Evolutionary conservation across 2,888 invertebrate species (phyloP).

Genomic region (Orgyia antiqua): DNA sequence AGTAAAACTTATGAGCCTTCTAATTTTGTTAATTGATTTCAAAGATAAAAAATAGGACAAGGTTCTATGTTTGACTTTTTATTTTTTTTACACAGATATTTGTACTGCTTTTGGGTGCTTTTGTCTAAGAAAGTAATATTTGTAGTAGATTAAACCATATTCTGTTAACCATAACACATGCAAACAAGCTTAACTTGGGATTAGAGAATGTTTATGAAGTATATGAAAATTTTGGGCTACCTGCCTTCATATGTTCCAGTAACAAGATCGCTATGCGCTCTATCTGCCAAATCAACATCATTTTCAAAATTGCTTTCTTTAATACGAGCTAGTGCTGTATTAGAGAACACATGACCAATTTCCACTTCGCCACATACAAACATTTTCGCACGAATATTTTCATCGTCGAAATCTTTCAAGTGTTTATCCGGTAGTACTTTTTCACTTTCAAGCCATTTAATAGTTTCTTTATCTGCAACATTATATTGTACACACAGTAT

Average conservation of each 20-base stretch:
- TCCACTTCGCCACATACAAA: conserved; percentile 59
- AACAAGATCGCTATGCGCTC: conserved; percentile 84
- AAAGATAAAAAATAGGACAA: too few species aligned
- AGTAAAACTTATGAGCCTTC: too few species aligned
- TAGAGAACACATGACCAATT: conserved; percentile 66
- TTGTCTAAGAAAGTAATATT: too few species aligned
- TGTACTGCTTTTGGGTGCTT: too few species aligned
- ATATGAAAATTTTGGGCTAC: too few species aligned
- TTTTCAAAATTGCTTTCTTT: conserved; percentile 45
- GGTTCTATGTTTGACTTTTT: too few species aligned
- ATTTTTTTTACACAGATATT: too few species aligned
- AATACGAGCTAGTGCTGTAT: conserved; percentile 47
- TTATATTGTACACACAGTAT: not conserved
- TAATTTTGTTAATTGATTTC: too few species aligned
- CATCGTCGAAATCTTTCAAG: conserved; percentile 41
- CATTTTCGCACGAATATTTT: conserved; percentile 55
- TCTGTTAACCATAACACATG: too few species aligned
- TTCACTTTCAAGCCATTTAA: conserved; percentile 49
- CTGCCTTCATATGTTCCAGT: conserved; percentile 89
- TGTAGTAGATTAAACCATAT: too few species aligned
- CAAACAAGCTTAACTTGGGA: too few species aligned
- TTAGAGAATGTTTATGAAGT: too few species aligned
- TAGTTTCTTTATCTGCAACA: conserved; percentile 19
- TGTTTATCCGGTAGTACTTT: conserved; percentile 47
- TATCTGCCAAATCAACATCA: conserved; percentile 74